These are phyloP conservation scores for Plecturocebus donacophilus DNA, from an alignment of 2,113 vertebrate genomes.

Conservation along the genomic window DNA sequence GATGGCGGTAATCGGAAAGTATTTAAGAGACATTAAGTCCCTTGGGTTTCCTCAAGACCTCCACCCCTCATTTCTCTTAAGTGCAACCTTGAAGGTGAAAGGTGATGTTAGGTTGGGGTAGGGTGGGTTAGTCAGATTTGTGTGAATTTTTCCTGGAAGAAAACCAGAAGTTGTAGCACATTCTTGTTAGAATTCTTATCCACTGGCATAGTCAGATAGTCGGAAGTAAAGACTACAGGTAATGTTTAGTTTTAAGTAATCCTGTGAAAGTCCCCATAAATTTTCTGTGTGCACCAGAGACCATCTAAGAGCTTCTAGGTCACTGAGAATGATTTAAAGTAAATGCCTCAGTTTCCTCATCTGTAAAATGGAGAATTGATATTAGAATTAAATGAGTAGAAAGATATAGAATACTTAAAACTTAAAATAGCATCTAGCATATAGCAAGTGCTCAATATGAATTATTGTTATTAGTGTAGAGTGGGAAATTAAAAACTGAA, in stretches of 20 bases:
- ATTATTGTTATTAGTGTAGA: not conserved
- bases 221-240: not conserved
- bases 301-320: not conserved
- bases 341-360: not conserved
- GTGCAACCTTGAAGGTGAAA: not conserved
- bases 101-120: not conserved
- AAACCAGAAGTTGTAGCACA: not conserved
- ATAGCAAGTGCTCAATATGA: not conserved
- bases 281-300: not conserved
- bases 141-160: not conserved
- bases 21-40: not conserved
- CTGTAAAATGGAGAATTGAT: not conserved
- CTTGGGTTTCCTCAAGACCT: not conserved
- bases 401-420: not conserved
- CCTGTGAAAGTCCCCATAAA: not conserved
- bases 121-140: not conserved
- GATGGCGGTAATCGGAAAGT: not conserved
- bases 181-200: not conserved
- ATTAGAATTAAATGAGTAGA: not conserved
- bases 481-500: not conserved
- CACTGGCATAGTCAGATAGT: fast-evolving
- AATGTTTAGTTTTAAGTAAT: not conserved
- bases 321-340: not conserved
- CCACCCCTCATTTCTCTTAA: not conserved
- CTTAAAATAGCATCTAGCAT: not conserved